A percentile compares a stretch with the other conserved stretches of the same genome.
These are phyloP conservation scores for Callocephalon fimbriatum DNA, from an alignment of 2,113 vertebrate genomes.

Conservation along the genomic window DNA sequence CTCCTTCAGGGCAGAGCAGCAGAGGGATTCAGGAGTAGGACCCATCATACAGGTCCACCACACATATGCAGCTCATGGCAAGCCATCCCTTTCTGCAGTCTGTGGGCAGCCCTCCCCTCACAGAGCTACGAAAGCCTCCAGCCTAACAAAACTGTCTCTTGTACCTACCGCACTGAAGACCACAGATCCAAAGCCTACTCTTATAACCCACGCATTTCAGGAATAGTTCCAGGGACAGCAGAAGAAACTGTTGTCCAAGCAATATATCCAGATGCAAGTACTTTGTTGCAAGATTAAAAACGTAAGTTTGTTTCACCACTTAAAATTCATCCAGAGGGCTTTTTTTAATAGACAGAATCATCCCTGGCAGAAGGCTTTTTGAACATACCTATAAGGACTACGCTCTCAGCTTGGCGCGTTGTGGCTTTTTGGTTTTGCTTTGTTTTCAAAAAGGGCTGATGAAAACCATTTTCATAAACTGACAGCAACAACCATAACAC, in stretches of 20 bases:
- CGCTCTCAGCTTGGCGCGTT: accelerated
- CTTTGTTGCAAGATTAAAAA: neutral
- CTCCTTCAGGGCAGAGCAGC: neutral
- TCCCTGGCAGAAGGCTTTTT: neutral
- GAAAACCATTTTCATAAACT: neutral
- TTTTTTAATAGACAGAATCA: neutral
- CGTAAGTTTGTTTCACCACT: neutral
- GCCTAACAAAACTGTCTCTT: neutral
- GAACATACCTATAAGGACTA: neutral
- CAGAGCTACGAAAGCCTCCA: neutral
- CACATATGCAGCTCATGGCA: neutral
- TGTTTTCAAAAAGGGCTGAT: neutral
- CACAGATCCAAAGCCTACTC: neutral
- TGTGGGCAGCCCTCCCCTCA: neutral
- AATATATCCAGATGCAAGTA: neutral
- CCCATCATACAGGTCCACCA: accelerated
- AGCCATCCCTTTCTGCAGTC: neutral
- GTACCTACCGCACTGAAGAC: neutral
- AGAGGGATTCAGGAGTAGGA: neutral
- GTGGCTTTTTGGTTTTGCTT: neutral
- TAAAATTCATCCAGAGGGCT: neutral
- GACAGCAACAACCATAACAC: neutral
- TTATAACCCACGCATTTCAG: accelerated
- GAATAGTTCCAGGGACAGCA: neutral
- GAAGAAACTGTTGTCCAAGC: neutral